Base-by-base conservation (phyloP, 2,113 vertebrate genomes). In the Cariama cristata region DNA sequence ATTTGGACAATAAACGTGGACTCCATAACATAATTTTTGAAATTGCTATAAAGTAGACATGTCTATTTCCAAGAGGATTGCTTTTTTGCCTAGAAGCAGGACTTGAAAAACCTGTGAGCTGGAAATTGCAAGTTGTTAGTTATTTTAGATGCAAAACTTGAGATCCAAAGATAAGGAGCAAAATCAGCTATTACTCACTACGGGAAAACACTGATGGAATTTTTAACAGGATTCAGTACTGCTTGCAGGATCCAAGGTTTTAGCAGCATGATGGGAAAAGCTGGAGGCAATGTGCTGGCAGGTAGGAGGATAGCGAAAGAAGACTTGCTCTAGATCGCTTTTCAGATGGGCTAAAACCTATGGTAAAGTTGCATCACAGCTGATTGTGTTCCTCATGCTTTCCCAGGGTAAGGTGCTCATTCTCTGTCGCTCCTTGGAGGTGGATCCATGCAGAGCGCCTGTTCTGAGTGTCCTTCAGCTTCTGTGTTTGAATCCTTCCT, bases 381-480 rank as follows among this genome's bases (percentile, higher is more conserved):
- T 72, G 42, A 35, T 32, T 40, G 1, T 66, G 28, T 76, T 91
- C 62, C 75, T 1, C 0, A 3, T 45, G 33, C 58, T 59, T 83
- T 83, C 47, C 16, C 23, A 24, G 40, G 3, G 32, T 68, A n/a
- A 63, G 45, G 8, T 58, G 8, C 27, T 84, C 1, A 0, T 64
- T 63, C 47, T 62, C 24, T 33, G 0, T 30, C 2, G 3, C 12
- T n/a, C 26, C 58, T 89, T 3, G 11, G 47, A 76, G 28, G 14
- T 0, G 0, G 23, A 27, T 35, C 21, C 27, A 3, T 38, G 62
- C 22, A 66, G 38, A 63, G 24, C 73, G 8, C 28, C 14, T 86
- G 13, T 85, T 88, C 45, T 27, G 33, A 64, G 30, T 38, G 14
- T 81, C 35, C 19, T 66, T 92, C 69, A 66, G 20, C 12, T 84